Conservation (phyloP, 2,888 invertebrate genomes). For the Eurytoma californica region DNA sequence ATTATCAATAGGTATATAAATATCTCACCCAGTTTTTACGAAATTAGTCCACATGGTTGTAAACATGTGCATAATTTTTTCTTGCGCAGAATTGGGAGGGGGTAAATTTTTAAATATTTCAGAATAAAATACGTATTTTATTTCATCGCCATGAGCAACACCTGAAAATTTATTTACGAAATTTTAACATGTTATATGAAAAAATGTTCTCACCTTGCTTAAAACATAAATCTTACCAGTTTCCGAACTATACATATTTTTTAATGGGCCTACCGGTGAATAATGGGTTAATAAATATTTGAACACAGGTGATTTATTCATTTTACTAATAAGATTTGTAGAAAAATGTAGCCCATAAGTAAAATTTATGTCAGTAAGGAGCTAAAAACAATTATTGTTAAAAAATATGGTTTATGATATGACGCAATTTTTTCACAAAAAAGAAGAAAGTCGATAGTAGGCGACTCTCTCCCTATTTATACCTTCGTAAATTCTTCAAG, state of each 20-base stretch:
- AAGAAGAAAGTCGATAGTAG: background rate
- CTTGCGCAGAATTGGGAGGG: conserved; percentile 66
- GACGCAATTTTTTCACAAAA: no score
- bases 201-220: background rate
- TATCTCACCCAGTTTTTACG: conserved; percentile 74
- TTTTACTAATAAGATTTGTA: conserved; percentile 61
- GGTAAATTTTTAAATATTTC: conserved; percentile 69
- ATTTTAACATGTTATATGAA: background rate
- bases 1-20: conserved; percentile 21
- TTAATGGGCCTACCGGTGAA: conserved; percentile 65
- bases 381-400: conserved; percentile 56
- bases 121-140: conserved; percentile 75
- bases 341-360: conserved; percentile 57
- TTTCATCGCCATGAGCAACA: conserved; percentile 76
- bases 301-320: conserved; percentile 66
- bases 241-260: conserved; percentile 61
- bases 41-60: conserved; percentile 76
- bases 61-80: conserved; percentile 71
- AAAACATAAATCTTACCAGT: conserved; percentile 59
- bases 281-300: conserved; percentile 65
- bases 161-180: conserved; percentile 64
- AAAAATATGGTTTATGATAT: background rate
- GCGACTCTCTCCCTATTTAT: background rate
- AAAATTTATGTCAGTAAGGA: conserved; percentile 63
- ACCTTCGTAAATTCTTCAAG: conserved; percentile 59